Base-by-base conservation (phyloP, 2,888 invertebrate genomes). In the Drosophila percnosoma region DNA sequence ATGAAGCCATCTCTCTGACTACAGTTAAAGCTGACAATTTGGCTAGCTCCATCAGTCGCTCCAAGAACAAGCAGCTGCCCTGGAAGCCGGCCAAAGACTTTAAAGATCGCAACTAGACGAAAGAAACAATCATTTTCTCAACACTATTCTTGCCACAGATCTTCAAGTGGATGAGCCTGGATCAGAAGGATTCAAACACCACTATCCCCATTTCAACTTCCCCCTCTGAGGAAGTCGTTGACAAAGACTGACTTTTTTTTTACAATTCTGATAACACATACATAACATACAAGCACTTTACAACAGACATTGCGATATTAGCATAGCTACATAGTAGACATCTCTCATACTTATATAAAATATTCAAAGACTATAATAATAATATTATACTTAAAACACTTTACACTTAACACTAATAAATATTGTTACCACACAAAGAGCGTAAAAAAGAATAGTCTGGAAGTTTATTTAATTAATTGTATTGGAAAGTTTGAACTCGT, bases 1-100 rank as follows among this genome's bases (percentile, higher is more conserved):
- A 84, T 21, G 76, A 78, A 42, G 52, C 71, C 34, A 49, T 31
- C 21, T 36, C 67, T 8, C 24, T 69, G 8, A 49, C 58, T 4
- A 57, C 75, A 8, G 2, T 68, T 24, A 58, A 27, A 1, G 45
- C 51, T 10, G 27, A 27, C n/a, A 68, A 40, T 5, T 11, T 67
- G 40, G 55, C 74, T 2, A 61, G 61, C 5, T 33, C 42, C 3
- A 31, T 51, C 15, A n/a, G 13, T 5, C 5, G 7, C 40, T 18
- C 18, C 10, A 24, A 18, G 1, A 51, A 24, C 6, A 33, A 13
- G 5, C 45, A 42, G 40, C 2, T 21, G 27, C 0, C 4, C 24
- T 1, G 3, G 10, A 60, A 27, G 45, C 10, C 36, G 2, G 0
- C 38, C 2, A 31, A 55, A 29, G n/a, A n/a, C 38, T 8, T 29